Evolutionary conservation across 2,797 vertebrate genomes (phyloP).

Genomic region (Halcyon chelicuti): DNA sequence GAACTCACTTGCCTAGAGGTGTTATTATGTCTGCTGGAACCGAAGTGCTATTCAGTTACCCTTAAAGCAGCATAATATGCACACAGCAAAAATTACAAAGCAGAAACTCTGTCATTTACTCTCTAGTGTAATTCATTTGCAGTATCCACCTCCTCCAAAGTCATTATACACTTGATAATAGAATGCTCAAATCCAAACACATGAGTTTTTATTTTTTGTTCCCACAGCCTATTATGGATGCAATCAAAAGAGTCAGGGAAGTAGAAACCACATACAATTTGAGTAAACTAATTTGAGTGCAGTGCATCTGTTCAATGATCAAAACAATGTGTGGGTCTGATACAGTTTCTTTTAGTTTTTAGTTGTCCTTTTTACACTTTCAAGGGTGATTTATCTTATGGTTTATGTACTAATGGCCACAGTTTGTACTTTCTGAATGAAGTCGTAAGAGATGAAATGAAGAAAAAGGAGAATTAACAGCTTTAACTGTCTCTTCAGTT

Average conservation of each 20-base stretch:
- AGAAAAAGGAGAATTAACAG: not conserved
- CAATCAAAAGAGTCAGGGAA: conserved; percentile 34
- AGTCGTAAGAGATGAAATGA: not conserved
- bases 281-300: conserved; percentile 10
- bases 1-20: conserved; percentile 8
- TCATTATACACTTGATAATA: conserved; percentile 25
- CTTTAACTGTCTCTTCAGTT: not conserved
- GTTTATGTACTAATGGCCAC: not conserved
- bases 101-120: not conserved
- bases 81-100: conserved; percentile 29
- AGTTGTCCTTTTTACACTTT: not conserved
- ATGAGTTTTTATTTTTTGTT: not conserved
- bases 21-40: conserved; percentile 44
- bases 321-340: not conserved
- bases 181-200: not conserved
- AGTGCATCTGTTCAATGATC: not conserved
- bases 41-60: conserved; percentile 3
- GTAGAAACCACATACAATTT: not conserved
- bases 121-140: not conserved
- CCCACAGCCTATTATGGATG: not conserved
- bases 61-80: conserved; percentile 17
- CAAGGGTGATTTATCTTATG: not conserved
- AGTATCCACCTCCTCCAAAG: not conserved
- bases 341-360: not conserved
- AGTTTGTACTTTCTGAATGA: not conserved